Base-by-base conservation (phyloP, 1,140 invertebrate species). In the Babylonia areolata region DNA sequence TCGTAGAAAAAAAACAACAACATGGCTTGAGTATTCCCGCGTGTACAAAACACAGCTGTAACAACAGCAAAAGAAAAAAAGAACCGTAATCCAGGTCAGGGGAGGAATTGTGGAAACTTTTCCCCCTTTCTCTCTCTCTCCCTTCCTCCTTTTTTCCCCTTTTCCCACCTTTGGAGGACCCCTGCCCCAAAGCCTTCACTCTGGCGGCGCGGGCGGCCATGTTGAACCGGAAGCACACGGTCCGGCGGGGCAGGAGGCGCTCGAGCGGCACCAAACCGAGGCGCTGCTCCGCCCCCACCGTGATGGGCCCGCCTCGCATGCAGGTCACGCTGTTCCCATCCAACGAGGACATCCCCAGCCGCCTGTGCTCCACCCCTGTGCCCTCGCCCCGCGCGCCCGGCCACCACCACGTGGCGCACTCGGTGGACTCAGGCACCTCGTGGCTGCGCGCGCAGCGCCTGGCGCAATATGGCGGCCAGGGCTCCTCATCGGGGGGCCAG, bases 241-340 rank as follows among this genome's bases (percentile, higher is more conserved):
- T 84, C 23, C 75, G 87, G 35, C 86, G 82, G 40, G 73, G 40
- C 5, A 86, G 87, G 64, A 77, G 87, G n/a, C 82, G 85, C 31
- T 85, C 84, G 39, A 86, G 73, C 54, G 85, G 82, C 82, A 82
- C 37, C n/a, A 86, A 86, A 81, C 87, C 85, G 5, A 79, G 87
- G 39, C 75, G 87, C 17, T 88, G 87, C 84, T 88, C 87, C 31
- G 87, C 87, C 12, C 87, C 87, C 11, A 85, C 84, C 35, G 87
- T 88, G 17, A 40, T 88, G 75, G 85, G 85, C 35, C 87, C 84
- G 17, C 71, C 85, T 17, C 33, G 75, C 11, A 58, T 58, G 73
- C 54, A 81, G 11, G 58, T 58, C 35, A 81, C 75, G 40, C 40
- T 80, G 35, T 71, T 81, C 75, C 51, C 54, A 37, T 79, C 77